These are phyloP conservation scores for Anastrepha obliqua DNA, from an alignment of 1,140 invertebrate species.

Conservation along the genomic window DNA sequence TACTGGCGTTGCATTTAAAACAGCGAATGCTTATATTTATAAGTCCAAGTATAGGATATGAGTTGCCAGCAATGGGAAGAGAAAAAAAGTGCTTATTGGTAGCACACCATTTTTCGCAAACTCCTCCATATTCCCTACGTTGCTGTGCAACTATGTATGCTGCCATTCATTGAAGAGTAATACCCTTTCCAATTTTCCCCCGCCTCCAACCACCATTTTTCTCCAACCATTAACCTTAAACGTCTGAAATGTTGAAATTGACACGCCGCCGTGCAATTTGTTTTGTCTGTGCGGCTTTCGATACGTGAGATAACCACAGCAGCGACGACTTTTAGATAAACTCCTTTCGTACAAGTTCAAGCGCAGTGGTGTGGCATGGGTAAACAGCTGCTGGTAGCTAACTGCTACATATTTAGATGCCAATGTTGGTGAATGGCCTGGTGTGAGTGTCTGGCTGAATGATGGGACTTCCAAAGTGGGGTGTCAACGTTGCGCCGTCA, in stretches of 20 bases:
- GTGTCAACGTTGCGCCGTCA: not conserved
- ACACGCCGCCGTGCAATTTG: slow-evolving; percentile 50
- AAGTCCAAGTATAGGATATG: not conserved
- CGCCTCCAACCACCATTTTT: not conserved
- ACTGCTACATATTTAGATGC: not conserved
- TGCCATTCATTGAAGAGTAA: not conserved
- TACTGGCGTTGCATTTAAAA: slow-evolving; percentile 5
- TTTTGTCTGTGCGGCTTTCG: slow-evolving; percentile 50
- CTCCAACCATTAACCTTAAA: slow-evolving; percentile 13
- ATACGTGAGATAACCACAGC: slow-evolving; percentile 50
- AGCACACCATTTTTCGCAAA: not conserved
- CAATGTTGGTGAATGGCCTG: not conserved
- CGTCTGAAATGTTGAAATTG: slow-evolving; percentile 49
- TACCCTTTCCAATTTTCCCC: not conserved
- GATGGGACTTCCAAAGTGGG: not conserved
- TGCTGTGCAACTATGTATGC: not conserved
- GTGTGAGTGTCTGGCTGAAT: not conserved
- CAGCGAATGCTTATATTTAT: not conserved
- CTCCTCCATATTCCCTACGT: slow-evolving; percentile 7
- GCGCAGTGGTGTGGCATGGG: not conserved
- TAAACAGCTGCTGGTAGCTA: not conserved
- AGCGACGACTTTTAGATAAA: slow-evolving; percentile 49
- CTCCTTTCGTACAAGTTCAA: slow-evolving; percentile 26
- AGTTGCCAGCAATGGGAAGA: not conserved
- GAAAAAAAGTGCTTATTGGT: not conserved